Conservation (phyloP, 2,113 vertebrate species). For the Saimiri boliviensis region DNA sequence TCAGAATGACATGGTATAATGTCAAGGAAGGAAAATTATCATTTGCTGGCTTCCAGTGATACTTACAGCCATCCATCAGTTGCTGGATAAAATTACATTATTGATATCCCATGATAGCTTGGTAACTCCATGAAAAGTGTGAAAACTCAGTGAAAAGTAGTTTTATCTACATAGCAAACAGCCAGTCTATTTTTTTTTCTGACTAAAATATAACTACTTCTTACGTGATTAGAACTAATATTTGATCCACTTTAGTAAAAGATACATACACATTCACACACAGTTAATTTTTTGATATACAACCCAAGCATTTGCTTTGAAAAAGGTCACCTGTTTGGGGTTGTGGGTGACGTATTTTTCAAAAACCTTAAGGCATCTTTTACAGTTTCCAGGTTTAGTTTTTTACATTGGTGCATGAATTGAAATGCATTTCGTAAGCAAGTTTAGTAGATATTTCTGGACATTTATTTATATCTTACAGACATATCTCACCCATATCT, state of each 20-base stretch:
- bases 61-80: not conserved
- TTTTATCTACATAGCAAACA: not conserved
- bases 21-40: not conserved
- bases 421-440: not conserved
- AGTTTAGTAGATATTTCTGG: slow-evolving; percentile 1
- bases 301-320: not conserved
- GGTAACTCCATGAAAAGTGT: slow-evolving; percentile 13
- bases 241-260: not conserved
- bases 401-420: not conserved
- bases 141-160: slow-evolving; percentile 32
- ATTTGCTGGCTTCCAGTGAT: not conserved
- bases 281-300: not conserved
- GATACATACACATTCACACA: too few species aligned
- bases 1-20: slow-evolving; percentile 36
- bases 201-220: not conserved
- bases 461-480: not conserved
- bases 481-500: not conserved
- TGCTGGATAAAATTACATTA: slow-evolving; percentile 45
- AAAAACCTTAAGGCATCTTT: not conserved
- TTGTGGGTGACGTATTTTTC: not conserved
- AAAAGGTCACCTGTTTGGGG: not conserved
- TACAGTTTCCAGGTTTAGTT: not conserved
- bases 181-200: not conserved
- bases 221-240: not conserved
- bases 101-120: not conserved